Evolutionary conservation across 2,888 invertebrate genomes (phyloP).

Genomic region (Ellobium chinense): DNA sequence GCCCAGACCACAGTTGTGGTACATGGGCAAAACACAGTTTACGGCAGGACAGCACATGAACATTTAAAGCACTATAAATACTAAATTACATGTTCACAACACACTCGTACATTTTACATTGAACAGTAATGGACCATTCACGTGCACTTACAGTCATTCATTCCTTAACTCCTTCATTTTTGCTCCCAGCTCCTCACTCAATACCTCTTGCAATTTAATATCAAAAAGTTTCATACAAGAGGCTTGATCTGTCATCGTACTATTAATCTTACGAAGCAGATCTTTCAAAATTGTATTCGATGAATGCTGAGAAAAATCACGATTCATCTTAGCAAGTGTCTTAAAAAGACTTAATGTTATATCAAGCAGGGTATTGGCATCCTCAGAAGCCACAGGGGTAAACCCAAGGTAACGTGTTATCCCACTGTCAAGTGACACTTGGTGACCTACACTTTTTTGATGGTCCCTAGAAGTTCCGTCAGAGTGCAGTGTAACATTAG

Average conservation of each 20-base stretch:
- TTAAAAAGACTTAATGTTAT: background rate
- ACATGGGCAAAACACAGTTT: too few relatives aligned
- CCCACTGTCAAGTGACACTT: constrained; percentile 7
- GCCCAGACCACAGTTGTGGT: too few relatives aligned
- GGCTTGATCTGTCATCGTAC: constrained; percentile 21
- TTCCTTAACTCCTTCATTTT: too few relatives aligned
- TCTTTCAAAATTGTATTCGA: background rate
- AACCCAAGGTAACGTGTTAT: background rate
- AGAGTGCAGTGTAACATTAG: constrained; percentile 10
- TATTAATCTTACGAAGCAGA: constrained; percentile 5
- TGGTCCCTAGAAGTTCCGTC: constrained; percentile 24
- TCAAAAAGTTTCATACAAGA: constrained; percentile 20
- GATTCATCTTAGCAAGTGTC: background rate
- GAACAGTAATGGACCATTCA: too few relatives aligned
- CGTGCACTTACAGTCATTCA: too few relatives aligned
- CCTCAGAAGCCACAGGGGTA: constrained; percentile 14
- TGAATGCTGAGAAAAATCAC: background rate
- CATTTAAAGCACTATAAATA: too few relatives aligned
- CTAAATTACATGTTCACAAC: too few relatives aligned
- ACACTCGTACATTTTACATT: too few relatives aligned
- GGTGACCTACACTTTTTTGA: constrained; percentile 8
- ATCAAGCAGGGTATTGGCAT: constrained; percentile 21
- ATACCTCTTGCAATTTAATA: constrained; percentile 8
- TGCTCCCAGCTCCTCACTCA: background rate
- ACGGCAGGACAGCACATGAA: too few relatives aligned